A percentile compares a stretch with the other conserved stretches of the same genome.
These are phyloP conservation scores for Rhabdophis nuchalis DNA, from an alignment of 2,797 vertebrate genomes.

Conservation along the genomic window DNA sequence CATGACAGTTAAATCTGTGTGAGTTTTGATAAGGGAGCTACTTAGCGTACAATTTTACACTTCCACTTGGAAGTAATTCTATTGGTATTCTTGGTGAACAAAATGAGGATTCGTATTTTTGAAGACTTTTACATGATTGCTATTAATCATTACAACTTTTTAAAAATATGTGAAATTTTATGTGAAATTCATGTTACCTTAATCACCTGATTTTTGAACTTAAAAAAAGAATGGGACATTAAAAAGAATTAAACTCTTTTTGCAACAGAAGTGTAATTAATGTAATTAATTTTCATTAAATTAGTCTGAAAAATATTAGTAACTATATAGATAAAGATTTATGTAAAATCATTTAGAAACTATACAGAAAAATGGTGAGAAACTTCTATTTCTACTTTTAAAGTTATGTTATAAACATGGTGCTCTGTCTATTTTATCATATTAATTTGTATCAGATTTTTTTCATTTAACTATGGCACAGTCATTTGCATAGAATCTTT, in stretches of 20 bases:
- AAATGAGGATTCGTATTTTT: background rate
- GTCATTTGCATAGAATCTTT: slow-evolving; percentile 28
- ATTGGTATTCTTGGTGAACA: background rate
- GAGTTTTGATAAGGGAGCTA: background rate
- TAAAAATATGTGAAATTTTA: background rate
- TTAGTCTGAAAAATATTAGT: background rate
- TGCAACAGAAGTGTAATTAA: background rate
- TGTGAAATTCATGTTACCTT: background rate
- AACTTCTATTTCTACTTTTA: background rate
- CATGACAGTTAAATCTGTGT: background rate
- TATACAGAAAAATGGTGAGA: slow-evolving; percentile 19
- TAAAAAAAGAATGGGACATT: slow-evolving; percentile 21
- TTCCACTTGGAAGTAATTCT: background rate
- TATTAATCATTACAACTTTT: background rate
- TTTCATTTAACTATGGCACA: slow-evolving; percentile 23
- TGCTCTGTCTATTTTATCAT: slow-evolving; percentile 16
- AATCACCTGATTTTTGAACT: slow-evolving; percentile 25
- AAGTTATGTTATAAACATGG: background rate
- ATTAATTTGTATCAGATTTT: background rate
- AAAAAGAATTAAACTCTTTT: background rate
- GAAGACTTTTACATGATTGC: background rate
- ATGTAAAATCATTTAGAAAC: slow-evolving; percentile 11
- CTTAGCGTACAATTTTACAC: background rate
- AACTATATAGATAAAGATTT: background rate
- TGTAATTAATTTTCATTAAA: background rate